A percentile compares a stretch with the other conserved stretches of the same genome.
Conservation (phyloP, 2,113 vertebrate species). For the Trinectes maculatus region DNA sequence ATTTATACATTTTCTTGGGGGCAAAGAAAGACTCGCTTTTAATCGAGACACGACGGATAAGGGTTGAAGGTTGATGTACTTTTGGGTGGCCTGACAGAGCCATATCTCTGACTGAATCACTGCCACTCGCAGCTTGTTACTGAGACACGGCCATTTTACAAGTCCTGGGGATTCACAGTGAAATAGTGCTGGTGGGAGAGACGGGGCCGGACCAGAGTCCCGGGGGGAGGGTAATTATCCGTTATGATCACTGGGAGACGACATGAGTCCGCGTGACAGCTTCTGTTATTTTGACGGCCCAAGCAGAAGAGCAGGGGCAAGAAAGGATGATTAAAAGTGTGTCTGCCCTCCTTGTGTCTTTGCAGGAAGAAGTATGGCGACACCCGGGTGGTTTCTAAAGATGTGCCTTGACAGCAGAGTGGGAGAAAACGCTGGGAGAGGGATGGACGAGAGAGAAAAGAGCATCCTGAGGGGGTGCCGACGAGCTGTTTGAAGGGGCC, state of each 20-base stretch:
- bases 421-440: conserved; percentile 43
- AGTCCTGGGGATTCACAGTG: conserved; percentile 60
- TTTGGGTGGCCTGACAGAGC: conserved; percentile 68
- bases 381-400: conserved; percentile 71
- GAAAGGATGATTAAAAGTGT: conserved; percentile 75
- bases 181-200: conserved; percentile 73
- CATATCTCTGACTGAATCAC: conserved; percentile 74
- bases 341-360: conserved; percentile 79
- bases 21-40: conserved; percentile 50
- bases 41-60: conserved; percentile 40
- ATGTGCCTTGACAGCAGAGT: conserved; percentile 70
- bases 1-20: conserved; percentile 72
- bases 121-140: conserved; percentile 79
- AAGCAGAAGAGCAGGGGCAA: conserved; percentile 60
- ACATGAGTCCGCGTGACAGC: conserved; percentile 78
- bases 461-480: conserved; percentile 59
- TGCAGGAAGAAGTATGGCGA: conserved; percentile 72
- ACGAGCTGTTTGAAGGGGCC: conserved; percentile 60
- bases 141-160: conserved; percentile 73
- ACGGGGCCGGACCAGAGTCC: conserved; percentile 62
- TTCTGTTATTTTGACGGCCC: conserved; percentile 79
- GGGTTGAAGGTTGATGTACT: conserved; percentile 74
- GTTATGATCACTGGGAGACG: conserved; percentile 81
- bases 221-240: conserved; percentile 80
- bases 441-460: conserved; percentile 66